These are phyloP conservation scores for Apteryx owenii DNA, from an alignment of 2,113 vertebrate genomes.

Conservation along the genomic window DNA sequence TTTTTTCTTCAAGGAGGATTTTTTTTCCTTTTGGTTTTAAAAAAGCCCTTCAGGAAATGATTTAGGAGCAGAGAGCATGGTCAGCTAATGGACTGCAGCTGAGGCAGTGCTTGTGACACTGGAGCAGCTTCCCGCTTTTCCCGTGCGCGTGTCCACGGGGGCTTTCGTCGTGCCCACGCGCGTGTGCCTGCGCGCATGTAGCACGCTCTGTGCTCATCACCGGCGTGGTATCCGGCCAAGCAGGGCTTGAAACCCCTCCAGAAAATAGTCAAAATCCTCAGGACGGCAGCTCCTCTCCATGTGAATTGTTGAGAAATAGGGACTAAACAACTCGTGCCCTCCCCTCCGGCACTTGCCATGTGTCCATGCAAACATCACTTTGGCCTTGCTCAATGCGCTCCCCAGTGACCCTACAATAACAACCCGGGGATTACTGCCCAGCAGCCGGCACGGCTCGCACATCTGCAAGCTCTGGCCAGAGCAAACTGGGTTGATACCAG, in stretches of 20 bases:
- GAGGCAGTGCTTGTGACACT: constrained; percentile 41
- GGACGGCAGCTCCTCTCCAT: accelerated
- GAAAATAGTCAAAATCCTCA: neutral
- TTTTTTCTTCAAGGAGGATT: neutral
- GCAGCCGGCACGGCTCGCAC: neutral
- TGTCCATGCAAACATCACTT: accelerated
- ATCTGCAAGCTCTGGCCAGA: neutral
- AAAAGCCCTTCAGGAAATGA: constrained; percentile 75
- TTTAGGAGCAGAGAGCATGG: constrained; percentile 71
- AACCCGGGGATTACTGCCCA: neutral
- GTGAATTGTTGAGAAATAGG: neutral
- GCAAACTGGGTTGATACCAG: neutral
- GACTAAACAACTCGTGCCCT: neutral
- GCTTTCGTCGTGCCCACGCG: accelerated
- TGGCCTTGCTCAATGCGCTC: neutral
- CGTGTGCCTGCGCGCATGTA: accelerated
- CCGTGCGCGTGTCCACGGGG: accelerated
- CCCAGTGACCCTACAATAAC: neutral
- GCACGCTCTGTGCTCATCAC: neutral
- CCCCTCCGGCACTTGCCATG: neutral
- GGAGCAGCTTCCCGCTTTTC: neutral
- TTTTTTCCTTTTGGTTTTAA: constrained; percentile 16
- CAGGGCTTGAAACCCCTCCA: accelerated
- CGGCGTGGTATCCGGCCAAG: neutral
- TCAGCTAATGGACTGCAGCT: constrained; percentile 74